These are phyloP conservation scores for Neoitamus cyanurus DNA, from an alignment of 2,888 invertebrate species.

Conservation along the genomic window DNA sequence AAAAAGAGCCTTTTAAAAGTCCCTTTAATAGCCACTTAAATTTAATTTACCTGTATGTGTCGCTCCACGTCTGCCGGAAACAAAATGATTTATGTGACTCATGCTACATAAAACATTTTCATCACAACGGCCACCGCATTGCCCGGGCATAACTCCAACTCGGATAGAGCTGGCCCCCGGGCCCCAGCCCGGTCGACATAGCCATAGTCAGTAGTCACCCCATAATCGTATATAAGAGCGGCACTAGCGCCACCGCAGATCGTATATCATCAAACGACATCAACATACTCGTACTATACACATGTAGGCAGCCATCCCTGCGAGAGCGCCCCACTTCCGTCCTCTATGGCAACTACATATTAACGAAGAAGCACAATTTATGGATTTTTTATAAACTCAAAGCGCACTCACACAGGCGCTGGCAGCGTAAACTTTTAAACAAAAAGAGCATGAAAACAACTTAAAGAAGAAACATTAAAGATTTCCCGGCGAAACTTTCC, in stretches of 20 bases:
- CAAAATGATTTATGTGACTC: constrained; percentile 48
- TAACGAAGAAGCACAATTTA: constrained; percentile 46
- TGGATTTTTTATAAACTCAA: constrained; percentile 47
- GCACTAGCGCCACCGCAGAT: constrained; percentile 36
- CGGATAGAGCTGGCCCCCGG: not conserved
- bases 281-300: constrained; percentile 31
- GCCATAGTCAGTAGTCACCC: constrained; percentile 40
- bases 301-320: not conserved
- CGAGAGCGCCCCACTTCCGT: constrained; percentile 14
- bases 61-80: constrained; percentile 46
- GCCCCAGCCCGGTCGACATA: not conserved
- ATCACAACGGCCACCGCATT: constrained; percentile 35
- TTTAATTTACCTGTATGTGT: constrained; percentile 48
- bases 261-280: constrained; percentile 45
- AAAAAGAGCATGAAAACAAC: constrained; percentile 28
- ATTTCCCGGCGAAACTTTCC: constrained; percentile 47
- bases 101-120: constrained; percentile 45
- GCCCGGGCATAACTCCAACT: constrained; percentile 42
- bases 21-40: constrained; percentile 49
- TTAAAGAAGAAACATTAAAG: constrained; percentile 46
- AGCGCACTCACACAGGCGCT: constrained; percentile 13
- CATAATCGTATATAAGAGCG: constrained; percentile 26
- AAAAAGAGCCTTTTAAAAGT: constrained; percentile 37
- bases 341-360: constrained; percentile 44
- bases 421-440: constrained; percentile 31